Conservation (phyloP, 2,113 vertebrate genomes). For the Trematomus loennbergii region DNA sequence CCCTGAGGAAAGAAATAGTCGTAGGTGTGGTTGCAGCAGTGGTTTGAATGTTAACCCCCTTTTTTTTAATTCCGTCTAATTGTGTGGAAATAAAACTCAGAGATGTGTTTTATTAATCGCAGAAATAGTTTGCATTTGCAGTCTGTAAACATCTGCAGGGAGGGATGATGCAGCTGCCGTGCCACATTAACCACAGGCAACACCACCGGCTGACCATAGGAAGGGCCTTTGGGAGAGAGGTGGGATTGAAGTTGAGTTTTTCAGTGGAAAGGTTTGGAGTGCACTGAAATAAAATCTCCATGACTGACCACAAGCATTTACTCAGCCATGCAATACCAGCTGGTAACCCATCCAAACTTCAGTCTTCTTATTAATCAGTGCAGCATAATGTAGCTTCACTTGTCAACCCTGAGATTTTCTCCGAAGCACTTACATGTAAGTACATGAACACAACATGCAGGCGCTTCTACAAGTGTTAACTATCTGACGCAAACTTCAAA, state of each 20-base stretch:
- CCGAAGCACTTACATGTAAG: not conserved
- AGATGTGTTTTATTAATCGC: constrained; percentile 15
- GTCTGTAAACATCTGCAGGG: constrained; percentile 48
- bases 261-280: constrained; percentile 12
- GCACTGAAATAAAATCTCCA: constrained; percentile 29
- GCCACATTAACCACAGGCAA: constrained; percentile 56
- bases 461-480: not conserved
- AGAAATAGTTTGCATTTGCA: constrained; percentile 47
- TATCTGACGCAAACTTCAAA: constrained; percentile 5
- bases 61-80: not conserved
- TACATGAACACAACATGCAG: constrained; percentile 11
- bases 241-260: constrained; percentile 35
- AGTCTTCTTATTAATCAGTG: constrained; percentile 17
- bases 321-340: constrained; percentile 22
- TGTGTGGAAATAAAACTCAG: constrained; percentile 16
- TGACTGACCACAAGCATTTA: constrained; percentile 43
- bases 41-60: constrained; percentile 24
- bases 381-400: constrained; percentile 4
- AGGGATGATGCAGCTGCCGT: constrained; percentile 32
- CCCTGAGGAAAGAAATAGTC: constrained; percentile 44
- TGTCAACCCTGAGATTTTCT: not conserved
- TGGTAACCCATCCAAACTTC: constrained; percentile 17
- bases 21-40: constrained; percentile 52
- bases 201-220: constrained; percentile 52
- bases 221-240: constrained; percentile 39